Percentiles rank a stretch among this genome's conserved stretches.
Evolutionary conservation across 2,888 invertebrate species (phyloP).

Genomic region (Nasonovia ribisnigri): DNA sequence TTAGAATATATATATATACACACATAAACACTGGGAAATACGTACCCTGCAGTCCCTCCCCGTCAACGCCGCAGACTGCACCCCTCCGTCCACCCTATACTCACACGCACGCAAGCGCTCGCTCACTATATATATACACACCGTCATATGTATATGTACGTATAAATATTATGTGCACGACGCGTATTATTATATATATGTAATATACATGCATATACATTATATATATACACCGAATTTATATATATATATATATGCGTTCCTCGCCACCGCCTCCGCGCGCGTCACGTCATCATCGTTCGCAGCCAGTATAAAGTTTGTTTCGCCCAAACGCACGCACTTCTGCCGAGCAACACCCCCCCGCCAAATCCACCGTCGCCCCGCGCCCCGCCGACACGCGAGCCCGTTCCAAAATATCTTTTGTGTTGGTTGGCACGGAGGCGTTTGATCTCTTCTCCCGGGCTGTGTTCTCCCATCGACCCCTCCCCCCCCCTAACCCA

Average conservation of each 20-base stretch:
- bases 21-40: not conserved
- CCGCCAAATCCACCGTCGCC: too few species aligned
- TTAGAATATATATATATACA: not conserved
- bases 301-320: conserved; percentile 40
- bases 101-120: not conserved
- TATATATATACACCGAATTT: too few species aligned
- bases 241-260: not conserved
- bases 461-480: not conserved
- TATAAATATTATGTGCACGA: not conserved
- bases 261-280: not conserved
- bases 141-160: not conserved
- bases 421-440: conserved; percentile 10
- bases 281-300: not conserved
- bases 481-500: not conserved
- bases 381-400: not conserved
- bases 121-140: not conserved
- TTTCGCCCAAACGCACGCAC: conserved; percentile 33
- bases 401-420: conserved; percentile 45
- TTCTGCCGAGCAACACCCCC: not conserved
- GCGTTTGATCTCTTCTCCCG: conserved; percentile 46
- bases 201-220: not conserved
- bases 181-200: not conserved
- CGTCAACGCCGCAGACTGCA: not conserved
- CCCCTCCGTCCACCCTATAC: not conserved
- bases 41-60: not conserved